Evolutionary conservation across 2,888 invertebrate species (phyloP), one percentile per base, ranked within the genome.

Genomic region (Polymixis flavicincta): DNA sequence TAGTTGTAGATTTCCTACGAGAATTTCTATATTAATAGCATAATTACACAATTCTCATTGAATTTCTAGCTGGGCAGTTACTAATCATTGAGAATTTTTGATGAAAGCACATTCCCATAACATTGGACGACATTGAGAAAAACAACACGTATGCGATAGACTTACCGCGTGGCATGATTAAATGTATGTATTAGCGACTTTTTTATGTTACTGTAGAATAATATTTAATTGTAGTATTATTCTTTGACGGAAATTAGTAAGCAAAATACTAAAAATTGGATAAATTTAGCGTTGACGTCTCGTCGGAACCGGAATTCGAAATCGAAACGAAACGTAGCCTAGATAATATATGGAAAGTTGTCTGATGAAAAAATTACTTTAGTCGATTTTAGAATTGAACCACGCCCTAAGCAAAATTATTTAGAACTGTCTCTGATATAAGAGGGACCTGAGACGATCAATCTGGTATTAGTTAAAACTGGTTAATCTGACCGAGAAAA

Each of bases 91-190:
- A 64, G 48, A 64, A 55, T 63, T 73, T 70, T 32, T 64, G 74
- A 83, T 76, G 83, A 90, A 90, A 92, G 92, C 94, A 95, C 95
- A 95, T 94, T 95, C 92, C 87, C 89, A 89, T 95, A 95, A 92
- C 94, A 95, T 95, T 94, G 94, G 89, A 90, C 93, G 94, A 94
- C 95, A 95, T 94, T 95, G 94, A 85, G 76, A 92, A 87, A 88
- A 88, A 85, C 79, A 82, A 86, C 84, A 85, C 80, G 84, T 78
- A 85, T 83, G 76, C 67, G 68, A 82, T 69, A 64, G 73, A 91
- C 94, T 94, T 91, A 96, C 96, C 96, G 91, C 96, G 95, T 91
- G 96, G 96, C 96, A 96, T 96, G 83, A 86, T 94, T 89, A 76
- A 80, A 84, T 85, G 75, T 84, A 64, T 77, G 2, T 84, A 85